Evolutionary conservation across 2,888 invertebrate species (phyloP), one percentile per base, ranked within the genome.

Genomic region (Trichopria drosophilae): DNA sequence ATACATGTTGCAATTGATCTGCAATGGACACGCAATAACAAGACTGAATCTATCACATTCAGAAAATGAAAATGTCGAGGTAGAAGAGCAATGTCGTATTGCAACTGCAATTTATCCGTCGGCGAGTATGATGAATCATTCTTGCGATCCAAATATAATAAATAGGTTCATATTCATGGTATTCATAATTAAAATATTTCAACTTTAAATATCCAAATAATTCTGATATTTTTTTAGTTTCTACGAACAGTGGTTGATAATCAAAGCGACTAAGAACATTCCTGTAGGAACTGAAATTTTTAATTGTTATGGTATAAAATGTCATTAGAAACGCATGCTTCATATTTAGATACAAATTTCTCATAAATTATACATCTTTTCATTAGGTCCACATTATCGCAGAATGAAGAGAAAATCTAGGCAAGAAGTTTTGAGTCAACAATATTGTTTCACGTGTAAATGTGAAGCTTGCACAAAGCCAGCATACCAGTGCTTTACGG

Each of bases 61-160:
- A 20, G 60, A 59, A 9, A 42, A 59, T 48, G 57, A 58, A 12
- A 61, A 64, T 41, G 56, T 70, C 18, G 53, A 55, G 34, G 61
- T 62, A 35, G 63, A 65, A 22, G 57, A 67, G 42, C 78, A 80
- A 57, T 70, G 72, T n/a, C 78, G 81, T 61, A 74, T 83, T 42
- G 93, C 90, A 1, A 87, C 91, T 2, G 93, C 87, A 1, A 88
- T 94, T 66, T 93, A 88, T 71, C 90, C 93, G 0, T 85, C 90
- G 1, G 84, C 90, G 0, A 90, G 92, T 64, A 84, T 94, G 78
- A 89, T 94, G 84, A 97, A 96, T 75, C 96, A 97, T 77, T 88
- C 93, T 0, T 96, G 96, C 72, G 85, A 88, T 57, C 87, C 92
- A 5, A 88, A 87, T 64, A 87, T 93, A 51, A 83, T 85, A 42